Conservation (phyloP, 2,113 vertebrate species). For the Trochalopteron elliotii region DNA sequence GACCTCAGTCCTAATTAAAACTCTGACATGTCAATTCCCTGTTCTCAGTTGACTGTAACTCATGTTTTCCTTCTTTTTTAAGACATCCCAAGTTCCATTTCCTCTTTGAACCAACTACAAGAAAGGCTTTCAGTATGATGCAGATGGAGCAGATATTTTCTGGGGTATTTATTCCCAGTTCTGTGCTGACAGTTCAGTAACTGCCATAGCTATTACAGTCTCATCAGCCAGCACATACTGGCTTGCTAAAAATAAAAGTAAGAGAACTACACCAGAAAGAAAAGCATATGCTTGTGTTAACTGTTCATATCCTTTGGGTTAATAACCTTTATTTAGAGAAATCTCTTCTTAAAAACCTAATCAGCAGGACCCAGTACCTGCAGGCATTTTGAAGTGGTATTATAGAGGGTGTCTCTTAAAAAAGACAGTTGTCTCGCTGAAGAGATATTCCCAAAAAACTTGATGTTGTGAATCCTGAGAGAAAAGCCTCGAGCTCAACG, state of each 20-base stretch:
- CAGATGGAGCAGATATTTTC: not conserved
- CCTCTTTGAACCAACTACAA: not conserved
- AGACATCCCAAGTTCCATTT: not conserved
- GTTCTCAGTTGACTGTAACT: not conserved
- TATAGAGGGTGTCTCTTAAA: not conserved
- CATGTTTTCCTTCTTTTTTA: not conserved
- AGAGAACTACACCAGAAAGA: not conserved
- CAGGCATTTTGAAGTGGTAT: not conserved
- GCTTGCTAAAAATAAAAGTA: conserved; percentile 36
- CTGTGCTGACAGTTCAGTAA: not conserved
- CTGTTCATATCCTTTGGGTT: not conserved
- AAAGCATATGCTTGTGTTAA: conserved; percentile 7
- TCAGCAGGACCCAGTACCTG: not conserved
- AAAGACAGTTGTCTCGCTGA: not conserved
- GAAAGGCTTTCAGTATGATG: not conserved
- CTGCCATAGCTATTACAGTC: not conserved
- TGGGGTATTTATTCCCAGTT: conserved; percentile 26
- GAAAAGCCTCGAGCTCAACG: not conserved
- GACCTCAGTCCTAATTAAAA: not conserved
- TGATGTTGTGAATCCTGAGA: not conserved
- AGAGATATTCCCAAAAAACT: not conserved
- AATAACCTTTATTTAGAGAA: not conserved
- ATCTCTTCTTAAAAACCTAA: not conserved
- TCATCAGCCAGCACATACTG: conserved; percentile 16
- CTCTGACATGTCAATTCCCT: not conserved